Evolutionary conservation across 2,888 invertebrate genomes (phyloP).

Genomic region (Eupithecia subumbrata): DNA sequence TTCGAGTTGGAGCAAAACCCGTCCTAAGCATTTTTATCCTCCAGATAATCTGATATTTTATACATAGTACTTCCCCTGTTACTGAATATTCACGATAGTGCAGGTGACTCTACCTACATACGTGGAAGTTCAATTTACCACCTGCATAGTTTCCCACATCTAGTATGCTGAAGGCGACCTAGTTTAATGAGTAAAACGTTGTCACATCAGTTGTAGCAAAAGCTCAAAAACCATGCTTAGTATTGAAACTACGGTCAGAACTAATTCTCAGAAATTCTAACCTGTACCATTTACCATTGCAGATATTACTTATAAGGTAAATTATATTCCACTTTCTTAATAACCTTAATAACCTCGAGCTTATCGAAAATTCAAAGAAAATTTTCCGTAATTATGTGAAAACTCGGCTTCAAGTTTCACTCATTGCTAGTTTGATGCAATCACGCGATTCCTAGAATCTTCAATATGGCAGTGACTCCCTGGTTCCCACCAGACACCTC

Average conservation of each 20-base stretch:
- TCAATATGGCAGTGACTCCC: not conserved
- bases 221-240: not conserved
- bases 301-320: not conserved
- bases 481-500: not conserved
- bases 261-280: not conserved
- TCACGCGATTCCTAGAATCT: constrained; percentile 5
- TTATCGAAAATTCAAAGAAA: not conserved
- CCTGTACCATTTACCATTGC: not conserved
- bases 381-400: not conserved
- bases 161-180: constrained; percentile 29
- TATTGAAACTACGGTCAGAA: not conserved
- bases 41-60: too few relatives aligned
- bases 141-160: constrained; percentile 31
- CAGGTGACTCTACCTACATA: not conserved
- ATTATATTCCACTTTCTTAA: not conserved
- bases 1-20: too few relatives aligned
- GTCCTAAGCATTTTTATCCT: too few relatives aligned
- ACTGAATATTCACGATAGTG: not conserved
- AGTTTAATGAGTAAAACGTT: constrained; percentile 17
- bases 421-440: not conserved
- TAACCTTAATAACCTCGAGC: not conserved
- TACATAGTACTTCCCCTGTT: too few relatives aligned
- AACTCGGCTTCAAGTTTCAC: not conserved
- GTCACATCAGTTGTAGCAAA: not conserved
- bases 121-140: constrained; percentile 25